Conservation (phyloP, 2,888 invertebrate genomes). For the Trichopria drosophilae region DNA sequence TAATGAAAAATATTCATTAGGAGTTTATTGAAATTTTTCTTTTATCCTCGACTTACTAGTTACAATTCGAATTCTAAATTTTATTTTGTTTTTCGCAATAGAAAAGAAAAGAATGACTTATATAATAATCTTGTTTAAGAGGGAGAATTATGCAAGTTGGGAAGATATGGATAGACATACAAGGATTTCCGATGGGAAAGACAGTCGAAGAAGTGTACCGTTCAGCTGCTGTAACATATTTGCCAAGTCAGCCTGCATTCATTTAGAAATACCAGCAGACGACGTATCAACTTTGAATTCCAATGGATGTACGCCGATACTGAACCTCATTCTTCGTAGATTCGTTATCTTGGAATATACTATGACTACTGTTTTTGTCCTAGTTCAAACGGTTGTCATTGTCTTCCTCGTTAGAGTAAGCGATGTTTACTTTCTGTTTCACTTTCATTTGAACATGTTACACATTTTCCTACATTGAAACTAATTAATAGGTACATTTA, state of each 20-base stretch:
- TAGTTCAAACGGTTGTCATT: constrained; percentile 43
- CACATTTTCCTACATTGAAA: no score
- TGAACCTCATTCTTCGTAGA: constrained; percentile 43
- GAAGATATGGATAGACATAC: constrained; percentile 40
- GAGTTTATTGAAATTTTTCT: no score
- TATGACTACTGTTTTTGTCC: constrained; percentile 45
- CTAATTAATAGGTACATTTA: no score
- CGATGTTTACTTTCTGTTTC: no score
- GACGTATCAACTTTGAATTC: constrained; percentile 44
- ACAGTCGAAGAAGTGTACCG: constrained; percentile 43
- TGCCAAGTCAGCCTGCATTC: constrained; percentile 42
- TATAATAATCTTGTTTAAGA: no score
- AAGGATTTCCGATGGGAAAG: constrained; percentile 40
- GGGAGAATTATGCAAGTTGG: constrained; percentile 40
- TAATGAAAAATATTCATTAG: no score
- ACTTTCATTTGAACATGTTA: no score
- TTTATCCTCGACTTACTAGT: no score
- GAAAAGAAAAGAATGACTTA: no score
- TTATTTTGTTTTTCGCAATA: no score
- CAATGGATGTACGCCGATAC: constrained; percentile 44
- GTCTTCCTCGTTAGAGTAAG: constrained; percentile 42
- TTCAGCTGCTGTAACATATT: constrained; percentile 50
- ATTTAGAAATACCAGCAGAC: constrained; percentile 39
- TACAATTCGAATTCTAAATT: no score
- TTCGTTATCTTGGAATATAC: constrained; percentile 47